Conservation (phyloP, 2,113 vertebrate species). For the Pseudorectes ferrugineus region DNA sequence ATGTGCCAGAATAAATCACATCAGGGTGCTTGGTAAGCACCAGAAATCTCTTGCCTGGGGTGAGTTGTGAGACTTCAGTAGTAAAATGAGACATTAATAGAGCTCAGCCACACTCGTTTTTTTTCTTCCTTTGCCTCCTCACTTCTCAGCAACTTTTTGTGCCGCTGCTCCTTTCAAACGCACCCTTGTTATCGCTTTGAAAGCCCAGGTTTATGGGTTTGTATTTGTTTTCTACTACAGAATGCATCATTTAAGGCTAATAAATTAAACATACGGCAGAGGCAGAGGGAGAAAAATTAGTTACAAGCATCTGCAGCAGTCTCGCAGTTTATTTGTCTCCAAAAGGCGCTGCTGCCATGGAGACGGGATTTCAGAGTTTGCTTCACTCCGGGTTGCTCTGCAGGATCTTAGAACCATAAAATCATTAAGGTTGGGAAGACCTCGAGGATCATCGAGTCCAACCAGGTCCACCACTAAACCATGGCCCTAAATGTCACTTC, state of each 20-base stretch:
- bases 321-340: constrained; percentile 27
- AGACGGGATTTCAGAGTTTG: background rate
- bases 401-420: background rate
- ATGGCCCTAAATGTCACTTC: background rate
- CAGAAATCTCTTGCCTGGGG: constrained; percentile 28
- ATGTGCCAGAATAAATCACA: constrained; percentile 37
- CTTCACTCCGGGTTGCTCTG: background rate
- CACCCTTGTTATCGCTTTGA: background rate
- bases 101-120: background rate
- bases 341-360: constrained; percentile 39
- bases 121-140: background rate
- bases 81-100: background rate
- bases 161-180: background rate
- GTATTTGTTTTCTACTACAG: constrained; percentile 50
- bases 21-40: background rate
- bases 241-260: constrained; percentile 51
- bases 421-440: background rate
- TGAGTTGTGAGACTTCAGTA: background rate
- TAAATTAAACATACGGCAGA: constrained; percentile 48
- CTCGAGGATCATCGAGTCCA: background rate
- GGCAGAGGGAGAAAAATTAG: constrained; percentile 32
- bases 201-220: constrained; percentile 14
- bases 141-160: constrained; percentile 18
- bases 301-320: constrained; percentile 22
- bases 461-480: background rate